These are phyloP conservation scores for Drosophila sordidapex DNA, from an alignment of 2,888 invertebrate genomes.

Conservation along the genomic window DNA sequence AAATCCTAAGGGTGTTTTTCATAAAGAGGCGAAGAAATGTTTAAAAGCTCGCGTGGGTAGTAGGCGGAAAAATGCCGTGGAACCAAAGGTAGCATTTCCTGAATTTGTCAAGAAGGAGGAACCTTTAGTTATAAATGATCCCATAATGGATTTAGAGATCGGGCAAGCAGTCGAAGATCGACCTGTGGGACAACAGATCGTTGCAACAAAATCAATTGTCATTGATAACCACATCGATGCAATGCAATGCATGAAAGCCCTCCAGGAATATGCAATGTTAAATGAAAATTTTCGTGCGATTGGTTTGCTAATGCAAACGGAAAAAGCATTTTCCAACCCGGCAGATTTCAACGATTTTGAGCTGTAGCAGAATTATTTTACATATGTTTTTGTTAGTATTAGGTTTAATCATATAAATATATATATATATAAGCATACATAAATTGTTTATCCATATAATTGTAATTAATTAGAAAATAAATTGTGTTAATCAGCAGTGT, in stretches of 20 bases:
- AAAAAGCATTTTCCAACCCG: constrained; percentile 72
- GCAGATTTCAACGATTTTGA: constrained; percentile 45
- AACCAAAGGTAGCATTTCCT: neutral
- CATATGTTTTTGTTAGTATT: neutral
- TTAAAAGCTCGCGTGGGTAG: neutral
- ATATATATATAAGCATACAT: neutral
- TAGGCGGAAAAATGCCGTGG: neutral
- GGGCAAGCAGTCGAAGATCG: constrained; percentile 3
- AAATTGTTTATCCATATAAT: neutral
- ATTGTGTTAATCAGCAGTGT: neutral
- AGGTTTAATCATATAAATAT: neutral
- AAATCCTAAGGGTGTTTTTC: neutral
- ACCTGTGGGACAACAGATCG: neutral
- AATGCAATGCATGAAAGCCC: constrained; percentile 59
- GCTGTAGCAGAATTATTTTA: constrained; percentile 7
- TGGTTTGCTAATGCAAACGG: constrained; percentile 78
- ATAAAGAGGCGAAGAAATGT: neutral
- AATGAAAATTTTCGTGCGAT: constrained; percentile 81
- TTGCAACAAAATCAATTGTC: neutral
- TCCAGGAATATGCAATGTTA: constrained; percentile 82
- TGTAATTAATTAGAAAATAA: neutral
- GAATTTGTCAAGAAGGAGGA: neutral
- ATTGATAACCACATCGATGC: constrained; percentile 38
- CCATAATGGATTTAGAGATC: neutral
- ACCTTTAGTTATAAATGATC: neutral